phyloP scores from a whole-genome alignment of 2,113 vertebrate species.

The Crotalus helleri region DNA sequence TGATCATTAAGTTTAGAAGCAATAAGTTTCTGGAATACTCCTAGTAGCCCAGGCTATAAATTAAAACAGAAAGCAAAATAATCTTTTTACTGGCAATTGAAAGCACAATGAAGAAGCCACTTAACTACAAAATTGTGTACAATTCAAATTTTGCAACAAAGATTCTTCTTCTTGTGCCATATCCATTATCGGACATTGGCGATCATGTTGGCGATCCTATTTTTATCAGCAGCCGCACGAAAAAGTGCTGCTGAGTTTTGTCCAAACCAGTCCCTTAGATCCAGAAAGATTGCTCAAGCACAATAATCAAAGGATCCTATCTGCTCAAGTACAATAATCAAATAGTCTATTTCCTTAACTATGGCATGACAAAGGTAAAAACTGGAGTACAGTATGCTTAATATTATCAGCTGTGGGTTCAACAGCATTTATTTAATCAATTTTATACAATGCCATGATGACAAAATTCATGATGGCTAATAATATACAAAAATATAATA shows the following conservation, averaged over 20 bases:
- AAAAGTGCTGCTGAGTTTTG: too few species aligned
- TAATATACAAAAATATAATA: not conserved
- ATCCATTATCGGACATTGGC: too few species aligned
- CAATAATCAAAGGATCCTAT: not conserved
- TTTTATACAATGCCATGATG: not conserved
- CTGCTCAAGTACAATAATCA: not conserved
- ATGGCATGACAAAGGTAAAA: not conserved
- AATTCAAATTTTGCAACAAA: not conserved
- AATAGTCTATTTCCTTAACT: not conserved
- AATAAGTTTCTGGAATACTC: conserved; percentile 97
- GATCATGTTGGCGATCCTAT: too few species aligned
- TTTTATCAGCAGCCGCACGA: too few species aligned
- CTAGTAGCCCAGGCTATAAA: conserved; percentile 89
- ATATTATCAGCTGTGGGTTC: not conserved
- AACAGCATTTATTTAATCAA: not conserved
- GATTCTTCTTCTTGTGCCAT: not conserved
- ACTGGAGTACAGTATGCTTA: not conserved
- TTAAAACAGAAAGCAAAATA: conserved; percentile 18
- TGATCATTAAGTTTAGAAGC: conserved; percentile 98
- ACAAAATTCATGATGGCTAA: not conserved
- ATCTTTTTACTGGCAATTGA: not conserved
- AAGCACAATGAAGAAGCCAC: not conserved
- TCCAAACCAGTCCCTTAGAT: too few species aligned
- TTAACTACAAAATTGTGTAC: not conserved
- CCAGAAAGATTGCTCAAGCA: not conserved